Percentiles rank a stretch among this genome's conserved stretches.
Conservation (phyloP, 1,140 invertebrate genomes). For the Pectinophora gossypiella region DNA sequence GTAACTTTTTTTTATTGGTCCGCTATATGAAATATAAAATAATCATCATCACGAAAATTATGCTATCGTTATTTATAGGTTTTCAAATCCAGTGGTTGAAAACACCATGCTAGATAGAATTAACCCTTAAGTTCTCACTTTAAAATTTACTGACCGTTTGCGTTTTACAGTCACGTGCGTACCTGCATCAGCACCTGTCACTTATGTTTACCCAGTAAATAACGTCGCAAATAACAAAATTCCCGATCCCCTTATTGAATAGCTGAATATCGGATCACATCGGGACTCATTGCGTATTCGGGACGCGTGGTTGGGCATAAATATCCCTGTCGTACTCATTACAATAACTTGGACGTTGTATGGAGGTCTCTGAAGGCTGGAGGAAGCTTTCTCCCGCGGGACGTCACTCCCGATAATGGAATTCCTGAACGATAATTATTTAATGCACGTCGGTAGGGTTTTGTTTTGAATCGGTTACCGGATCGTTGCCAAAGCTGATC, state of each 20-base stretch:
- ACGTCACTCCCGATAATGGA: neutral
- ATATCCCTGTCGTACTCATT: neutral
- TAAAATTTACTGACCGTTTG: no score
- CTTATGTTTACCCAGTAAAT: neutral
- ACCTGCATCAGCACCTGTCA: neutral
- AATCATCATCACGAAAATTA: no score
- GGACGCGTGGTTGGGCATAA: neutral
- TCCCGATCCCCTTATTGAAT: neutral
- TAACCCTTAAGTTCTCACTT: no score
- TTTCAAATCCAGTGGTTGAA: no score
- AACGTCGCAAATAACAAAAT: neutral
- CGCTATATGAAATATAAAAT: no score
- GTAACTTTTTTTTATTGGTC: no score
- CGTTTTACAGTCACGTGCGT: neutral
- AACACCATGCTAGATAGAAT: no score
- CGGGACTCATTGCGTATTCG: neutral
- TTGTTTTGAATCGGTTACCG: no score
- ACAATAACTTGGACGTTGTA: neutral
- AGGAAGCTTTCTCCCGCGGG: neutral
- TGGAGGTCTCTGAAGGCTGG: neutral
- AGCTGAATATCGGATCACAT: neutral
- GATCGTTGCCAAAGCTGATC: no score
- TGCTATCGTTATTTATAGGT: no score
- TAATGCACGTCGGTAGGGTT: neutral
- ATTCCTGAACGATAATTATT: neutral